Base-by-base conservation (phyloP, 2,797 vertebrate genomes). In the Corythornis leucogaster region DNA sequence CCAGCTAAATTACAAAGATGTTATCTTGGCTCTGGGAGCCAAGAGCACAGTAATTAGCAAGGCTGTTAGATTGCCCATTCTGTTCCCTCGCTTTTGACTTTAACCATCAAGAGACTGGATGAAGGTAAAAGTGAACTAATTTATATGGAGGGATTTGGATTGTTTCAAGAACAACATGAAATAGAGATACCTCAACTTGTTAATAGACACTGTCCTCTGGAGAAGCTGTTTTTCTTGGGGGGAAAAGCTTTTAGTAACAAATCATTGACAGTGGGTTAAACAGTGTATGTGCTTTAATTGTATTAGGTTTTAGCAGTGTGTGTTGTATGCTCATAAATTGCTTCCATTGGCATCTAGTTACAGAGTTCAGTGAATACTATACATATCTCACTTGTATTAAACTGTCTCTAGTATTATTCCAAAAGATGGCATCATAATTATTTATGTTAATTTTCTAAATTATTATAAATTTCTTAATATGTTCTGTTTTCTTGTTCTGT, bases 1-100 rank as follows among this genome's bases (percentile, higher is more conserved):
- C 17, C 75, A 91, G 80, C 84, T 94, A 94, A 96, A 93, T 96
- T 96, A 69, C 92, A 88, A 85, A 94, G 93, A 96, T 95, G 77
- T 80, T 95, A 95, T 96, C 95, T 9, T 35, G 43, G 82, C 84
- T 71, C 85, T 81, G 71, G 31, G 69, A 95, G 80, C 91, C 87
- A 92, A 62, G 85, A 92, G 5, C 54, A n/a, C 58, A 18, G 2
- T 95, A 92, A 94, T 97, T 92, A 93, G 33, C 51, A 92, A n/a
- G 54, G 71, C 53, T 96, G 64, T 48, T 89, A 67, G 80, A 53
- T 51, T 51, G 48, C 48, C 48, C 48, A 28, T 51, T 51, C 48
- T 51, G 25, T 26, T 51, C 78, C 53, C 45, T 83, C 17, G 12
- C 76, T 90, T 80, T 92, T 73, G 54, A n/a, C 81, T 94, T 92